Percentiles rank a stretch among this genome's conserved stretches.
phyloP scores from a whole-genome alignment of 35 echinoderm and acorn worm species.

The Holothuria glaberrima region DNA sequence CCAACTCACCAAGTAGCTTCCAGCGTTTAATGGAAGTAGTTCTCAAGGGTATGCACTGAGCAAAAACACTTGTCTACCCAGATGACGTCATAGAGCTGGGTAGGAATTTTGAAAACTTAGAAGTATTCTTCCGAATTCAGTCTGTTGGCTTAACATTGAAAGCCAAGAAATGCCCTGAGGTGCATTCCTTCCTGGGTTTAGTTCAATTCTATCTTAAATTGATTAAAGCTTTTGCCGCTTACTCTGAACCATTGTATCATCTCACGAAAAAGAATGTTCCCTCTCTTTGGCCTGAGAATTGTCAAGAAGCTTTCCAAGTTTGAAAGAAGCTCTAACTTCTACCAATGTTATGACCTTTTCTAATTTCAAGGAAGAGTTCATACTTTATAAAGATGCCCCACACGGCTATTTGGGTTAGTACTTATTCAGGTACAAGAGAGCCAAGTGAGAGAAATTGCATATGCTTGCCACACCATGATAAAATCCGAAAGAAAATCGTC shows the following conservation, averaged over 20 bases:
- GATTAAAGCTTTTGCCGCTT: constrained; percentile 46
- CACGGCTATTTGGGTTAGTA: constrained; percentile 29
- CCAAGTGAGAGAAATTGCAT: constrained; percentile 38
- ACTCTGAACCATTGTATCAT: constrained; percentile 45
- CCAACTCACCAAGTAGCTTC: too few relatives aligned
- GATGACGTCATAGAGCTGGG: too few relatives aligned
- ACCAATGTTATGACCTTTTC: not conserved
- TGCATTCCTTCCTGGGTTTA: constrained; percentile 63
- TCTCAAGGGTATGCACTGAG: too few relatives aligned
- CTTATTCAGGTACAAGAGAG: constrained; percentile 30
- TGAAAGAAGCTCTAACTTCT: constrained; percentile 25
- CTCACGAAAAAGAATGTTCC: constrained; percentile 21
- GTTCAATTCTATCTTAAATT: constrained; percentile 50
- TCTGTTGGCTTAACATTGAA: constrained; percentile 58
- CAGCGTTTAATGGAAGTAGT: too few relatives aligned
- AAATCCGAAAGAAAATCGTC: not conserved
- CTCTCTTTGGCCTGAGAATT: constrained; percentile 50
- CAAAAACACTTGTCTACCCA: too few relatives aligned
- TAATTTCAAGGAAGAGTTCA: constrained; percentile 29
- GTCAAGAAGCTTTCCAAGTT: constrained; percentile 40
- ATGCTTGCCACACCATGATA: constrained; percentile 21
- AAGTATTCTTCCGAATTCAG: constrained; percentile 40
- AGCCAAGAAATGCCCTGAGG: constrained; percentile 57
- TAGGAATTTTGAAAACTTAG: constrained; percentile 64
- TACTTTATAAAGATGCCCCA: constrained; percentile 47